Evolutionary conservation across 2,113 vertebrate species (phyloP), one percentile per base, ranked within the genome.

Genomic region (Ameiurus melas): DNA sequence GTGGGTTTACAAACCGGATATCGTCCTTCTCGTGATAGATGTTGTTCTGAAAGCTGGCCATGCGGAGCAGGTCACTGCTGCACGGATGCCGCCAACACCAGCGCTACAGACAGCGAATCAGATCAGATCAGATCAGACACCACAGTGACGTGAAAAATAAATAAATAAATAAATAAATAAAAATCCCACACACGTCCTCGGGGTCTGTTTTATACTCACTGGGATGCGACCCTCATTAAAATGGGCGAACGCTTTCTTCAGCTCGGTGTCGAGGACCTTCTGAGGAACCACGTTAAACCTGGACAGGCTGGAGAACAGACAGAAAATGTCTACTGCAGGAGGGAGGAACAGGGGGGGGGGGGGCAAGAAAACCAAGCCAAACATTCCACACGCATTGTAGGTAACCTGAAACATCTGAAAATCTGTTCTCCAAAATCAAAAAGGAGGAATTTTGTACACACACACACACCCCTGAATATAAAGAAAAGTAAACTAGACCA

Each of bases 21-120:
- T 98, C 97, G n/a, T 98, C 97, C 5, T 96, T 97, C 94, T 97
- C 96, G 0, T 97, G 97, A 91, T 98, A 97, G 4, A 97, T 99
- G 93, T 97, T 97, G 16, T 96, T 93, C 87, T 97, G 97, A 91
- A 98, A 98, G 88, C 95, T 94, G 66, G 96, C 95, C 53, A 96
- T 97, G 33, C 98, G 94, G 85, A 99, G 95, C 33, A 99, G 96
- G 90, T 98, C 94, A 3, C 97, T 96, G 84, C 98, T 97, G 0
- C 91, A 92, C 0, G 96, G 97, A 91, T 98, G 97, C 57, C 96
- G 95, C 97, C 97, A 98, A 88, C 96, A 97, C 93, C 97, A 96
- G 78, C 97, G 97, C 98, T 99, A 93, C 3, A 85, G 12, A 73
- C 1, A 39, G 27, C 47, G 20, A 64, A 19, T 30, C 10, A 36